Evolutionary conservation across 2,797 vertebrate genomes (phyloP).

Genomic region (Nyctalus aviator): DNA sequence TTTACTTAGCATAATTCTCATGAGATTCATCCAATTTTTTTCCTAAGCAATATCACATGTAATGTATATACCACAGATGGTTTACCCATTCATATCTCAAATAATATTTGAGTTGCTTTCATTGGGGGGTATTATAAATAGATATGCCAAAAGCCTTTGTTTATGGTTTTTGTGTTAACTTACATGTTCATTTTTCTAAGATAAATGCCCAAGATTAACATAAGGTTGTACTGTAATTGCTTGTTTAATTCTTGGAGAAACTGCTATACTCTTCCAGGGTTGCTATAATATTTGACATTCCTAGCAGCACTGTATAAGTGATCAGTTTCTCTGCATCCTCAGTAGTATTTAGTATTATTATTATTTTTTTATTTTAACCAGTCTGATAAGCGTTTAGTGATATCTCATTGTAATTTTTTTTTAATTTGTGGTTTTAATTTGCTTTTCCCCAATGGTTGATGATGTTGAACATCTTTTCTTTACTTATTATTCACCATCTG

Average conservation of each 20-base stretch:
- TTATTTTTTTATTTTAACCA: not conserved
- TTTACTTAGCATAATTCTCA: not conserved
- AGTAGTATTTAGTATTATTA: not conserved
- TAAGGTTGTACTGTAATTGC: not conserved
- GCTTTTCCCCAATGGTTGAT: not conserved
- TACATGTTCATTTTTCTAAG: not conserved
- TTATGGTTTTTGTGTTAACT: not conserved
- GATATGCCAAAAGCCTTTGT: not conserved
- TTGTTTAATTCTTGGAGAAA: not conserved
- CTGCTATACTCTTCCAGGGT: not conserved
- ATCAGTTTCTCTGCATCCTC: not conserved
- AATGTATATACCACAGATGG: too few relatives aligned
- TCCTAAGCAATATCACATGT: not conserved
- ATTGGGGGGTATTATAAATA: not conserved
- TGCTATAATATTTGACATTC: not conserved
- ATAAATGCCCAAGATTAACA: not conserved
- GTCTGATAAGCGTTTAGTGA: not conserved
- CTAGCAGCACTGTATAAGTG: not conserved
- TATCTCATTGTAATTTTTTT: not conserved
- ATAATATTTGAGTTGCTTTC: not conserved
- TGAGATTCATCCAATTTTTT: not conserved
- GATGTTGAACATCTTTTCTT: not conserved
- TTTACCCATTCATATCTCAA: not conserved
- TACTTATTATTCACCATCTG: not conserved
- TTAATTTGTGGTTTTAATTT: not conserved